These are phyloP conservation scores for Varanus komodoensis DNA, from an alignment of 2,113 vertebrate species.

Conservation along the genomic window DNA sequence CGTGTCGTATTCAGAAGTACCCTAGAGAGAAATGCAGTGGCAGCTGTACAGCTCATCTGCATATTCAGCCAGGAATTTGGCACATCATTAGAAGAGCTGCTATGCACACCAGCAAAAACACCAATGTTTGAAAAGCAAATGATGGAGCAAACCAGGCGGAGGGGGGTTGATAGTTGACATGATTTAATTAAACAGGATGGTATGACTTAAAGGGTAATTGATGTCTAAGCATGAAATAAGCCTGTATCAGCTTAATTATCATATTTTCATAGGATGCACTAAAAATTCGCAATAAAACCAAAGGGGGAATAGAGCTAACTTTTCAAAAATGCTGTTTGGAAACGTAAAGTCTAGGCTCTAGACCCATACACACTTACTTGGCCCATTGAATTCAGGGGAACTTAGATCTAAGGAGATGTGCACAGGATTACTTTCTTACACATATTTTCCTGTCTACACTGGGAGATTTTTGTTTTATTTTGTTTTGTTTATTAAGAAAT, in stretches of 20 bases:
- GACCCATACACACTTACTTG: not conserved
- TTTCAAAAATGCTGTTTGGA: constrained; percentile 3
- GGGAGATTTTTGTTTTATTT: not conserved
- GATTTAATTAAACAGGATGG: constrained; percentile 54
- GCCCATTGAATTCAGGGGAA: not conserved
- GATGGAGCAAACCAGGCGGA: constrained; percentile 33
- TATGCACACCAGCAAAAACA: constrained; percentile 52
- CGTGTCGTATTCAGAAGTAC: constrained; percentile 44
- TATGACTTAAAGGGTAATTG: constrained; percentile 34
- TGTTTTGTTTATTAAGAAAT: constrained; percentile 6
- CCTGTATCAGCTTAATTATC: not conserved
- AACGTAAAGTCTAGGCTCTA: not conserved
- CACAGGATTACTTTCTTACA: not conserved
- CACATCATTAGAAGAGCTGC: constrained; percentile 53
- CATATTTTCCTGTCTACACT: not conserved
- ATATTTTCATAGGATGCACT: not conserved
- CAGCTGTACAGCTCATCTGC: constrained; percentile 65
- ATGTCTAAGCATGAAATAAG: not conserved
- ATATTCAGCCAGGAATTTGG: constrained; percentile 66
- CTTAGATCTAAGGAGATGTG: not conserved
- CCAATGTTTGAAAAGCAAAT: constrained; percentile 46
- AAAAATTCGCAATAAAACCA: not conserved
- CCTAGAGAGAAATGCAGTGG: constrained; percentile 67
- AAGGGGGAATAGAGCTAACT: not conserved
- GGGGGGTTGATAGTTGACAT: constrained; percentile 9